Evolutionary conservation across 2,888 invertebrate genomes (phyloP).

Genomic region (Sicus ferrugineus): DNA sequence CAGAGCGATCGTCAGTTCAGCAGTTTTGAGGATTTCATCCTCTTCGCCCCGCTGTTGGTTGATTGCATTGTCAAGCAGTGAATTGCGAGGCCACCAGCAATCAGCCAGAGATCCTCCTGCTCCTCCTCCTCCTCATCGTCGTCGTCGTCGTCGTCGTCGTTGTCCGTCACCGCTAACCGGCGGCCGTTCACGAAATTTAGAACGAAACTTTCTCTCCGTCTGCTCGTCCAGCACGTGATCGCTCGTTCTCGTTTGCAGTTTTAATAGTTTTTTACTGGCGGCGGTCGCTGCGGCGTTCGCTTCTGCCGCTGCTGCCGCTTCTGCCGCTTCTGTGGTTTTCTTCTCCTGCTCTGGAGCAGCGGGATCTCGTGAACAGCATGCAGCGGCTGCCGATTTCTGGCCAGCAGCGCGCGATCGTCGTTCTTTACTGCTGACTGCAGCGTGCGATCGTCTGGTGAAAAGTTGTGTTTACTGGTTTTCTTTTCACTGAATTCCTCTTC

Average conservation of each 20-base stretch:
- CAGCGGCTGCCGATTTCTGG: conserved; percentile 1
- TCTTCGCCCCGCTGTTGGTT: neutral
- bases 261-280: neutral
- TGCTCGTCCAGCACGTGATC: conserved; percentile 24
- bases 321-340: conserved; percentile 1
- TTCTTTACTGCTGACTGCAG: conserved; percentile 17
- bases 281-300: neutral
- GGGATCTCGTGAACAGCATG: neutral
- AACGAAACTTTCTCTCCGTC: conserved; percentile 34
- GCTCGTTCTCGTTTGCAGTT: conserved; percentile 4
- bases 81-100: conserved; percentile 10
- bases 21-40: conserved; percentile 3
- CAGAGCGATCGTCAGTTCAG: neutral
- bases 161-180: neutral
- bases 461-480: neutral
- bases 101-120: conserved; percentile 14
- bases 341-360: conserved; percentile 1
- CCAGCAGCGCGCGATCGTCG: neutral
- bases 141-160: neutral
- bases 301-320: neutral
- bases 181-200: conserved; percentile 30
- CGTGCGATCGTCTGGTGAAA: conserved; percentile 14
- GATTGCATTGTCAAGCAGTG: conserved; percentile 13
- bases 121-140: no score
- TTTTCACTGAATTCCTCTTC: neutral